These are phyloP conservation scores for Callyntrura guangdongensis DNA, from an alignment of 2,888 invertebrate species.

Conservation along the genomic window DNA sequence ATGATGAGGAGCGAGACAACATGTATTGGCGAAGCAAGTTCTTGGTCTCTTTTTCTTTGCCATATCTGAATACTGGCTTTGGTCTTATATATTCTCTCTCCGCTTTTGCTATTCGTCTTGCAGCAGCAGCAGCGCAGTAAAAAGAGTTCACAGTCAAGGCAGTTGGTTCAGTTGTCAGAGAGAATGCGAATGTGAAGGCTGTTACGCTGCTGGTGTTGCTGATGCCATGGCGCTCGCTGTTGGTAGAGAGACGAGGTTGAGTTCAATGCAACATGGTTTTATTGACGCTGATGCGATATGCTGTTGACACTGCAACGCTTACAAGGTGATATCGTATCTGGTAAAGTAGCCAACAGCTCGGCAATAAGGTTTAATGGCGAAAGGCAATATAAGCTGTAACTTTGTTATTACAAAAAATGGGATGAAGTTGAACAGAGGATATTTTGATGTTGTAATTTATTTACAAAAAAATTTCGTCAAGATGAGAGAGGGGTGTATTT, in stretches of 20 bases:
- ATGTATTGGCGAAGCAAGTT: constrained; percentile 15
- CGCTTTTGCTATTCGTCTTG: too few species aligned
- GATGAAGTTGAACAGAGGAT: too few species aligned
- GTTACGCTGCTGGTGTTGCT: constrained; percentile 26
- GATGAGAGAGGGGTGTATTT: too few species aligned
- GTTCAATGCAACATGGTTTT: background rate
- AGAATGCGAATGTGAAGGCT: constrained; percentile 78
- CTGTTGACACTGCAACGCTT: constrained; percentile 14
- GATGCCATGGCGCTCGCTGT: too few species aligned
- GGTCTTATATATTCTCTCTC: constrained; percentile 6
- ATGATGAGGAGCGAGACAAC: constrained; percentile 23
- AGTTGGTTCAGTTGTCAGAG: constrained; percentile 62
- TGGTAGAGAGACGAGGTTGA: background rate
- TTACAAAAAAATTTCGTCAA: too few species aligned
- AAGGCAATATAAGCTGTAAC: too few species aligned
- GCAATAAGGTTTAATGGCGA: too few species aligned
- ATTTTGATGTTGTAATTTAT: too few species aligned
- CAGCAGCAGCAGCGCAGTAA: constrained; percentile 23
- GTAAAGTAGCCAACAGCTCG: too few species aligned
- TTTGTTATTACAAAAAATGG: background rate
- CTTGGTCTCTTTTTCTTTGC: constrained; percentile 31
- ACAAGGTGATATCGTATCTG: constrained; percentile 17
- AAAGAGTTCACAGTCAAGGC: constrained; percentile 78
- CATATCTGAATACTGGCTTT: constrained; percentile 13
- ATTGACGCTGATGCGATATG: background rate